phyloP scores from a whole-genome alignment of 2,113 vertebrate species.

The Thalassarche chlororhynchos region DNA sequence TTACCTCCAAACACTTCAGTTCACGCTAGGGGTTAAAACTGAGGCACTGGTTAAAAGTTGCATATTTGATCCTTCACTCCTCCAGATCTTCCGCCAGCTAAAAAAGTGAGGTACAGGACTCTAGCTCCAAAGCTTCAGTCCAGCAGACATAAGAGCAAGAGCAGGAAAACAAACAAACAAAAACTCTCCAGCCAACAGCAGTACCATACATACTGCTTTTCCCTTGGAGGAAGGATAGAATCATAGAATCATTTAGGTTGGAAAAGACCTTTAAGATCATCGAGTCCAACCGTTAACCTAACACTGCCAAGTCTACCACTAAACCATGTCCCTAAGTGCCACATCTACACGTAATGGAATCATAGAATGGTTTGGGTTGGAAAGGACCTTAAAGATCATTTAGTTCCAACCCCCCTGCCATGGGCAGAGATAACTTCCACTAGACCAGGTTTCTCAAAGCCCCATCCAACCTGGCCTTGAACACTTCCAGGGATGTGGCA shows the following conservation, averaged over 20 bases:
- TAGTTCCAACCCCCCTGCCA: neutral
- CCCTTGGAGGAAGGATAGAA: neutral
- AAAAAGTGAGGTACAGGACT: neutral
- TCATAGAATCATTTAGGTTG: neutral
- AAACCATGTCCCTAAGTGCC: neutral
- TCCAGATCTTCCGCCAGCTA: neutral
- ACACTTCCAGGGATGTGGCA: neutral
- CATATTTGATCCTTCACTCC: neutral
- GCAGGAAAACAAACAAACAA: neutral
- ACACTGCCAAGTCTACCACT: neutral
- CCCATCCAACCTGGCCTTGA: neutral
- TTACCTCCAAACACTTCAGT: neutral
- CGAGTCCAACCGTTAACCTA: neutral
- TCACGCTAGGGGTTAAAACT: neutral
- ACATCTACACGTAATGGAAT: neutral
- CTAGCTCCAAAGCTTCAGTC: neutral
- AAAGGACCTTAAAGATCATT: neutral
- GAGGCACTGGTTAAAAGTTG: neutral
- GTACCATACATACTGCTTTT: neutral
- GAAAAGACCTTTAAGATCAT: neutral
- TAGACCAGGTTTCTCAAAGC: neutral
- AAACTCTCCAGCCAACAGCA: neutral
- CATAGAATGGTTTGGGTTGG: neutral
- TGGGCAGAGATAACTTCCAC: neutral
- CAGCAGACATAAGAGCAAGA: neutral